Base-by-base conservation (phyloP, 2,888 invertebrate genomes). In the Actias luna region DNA sequence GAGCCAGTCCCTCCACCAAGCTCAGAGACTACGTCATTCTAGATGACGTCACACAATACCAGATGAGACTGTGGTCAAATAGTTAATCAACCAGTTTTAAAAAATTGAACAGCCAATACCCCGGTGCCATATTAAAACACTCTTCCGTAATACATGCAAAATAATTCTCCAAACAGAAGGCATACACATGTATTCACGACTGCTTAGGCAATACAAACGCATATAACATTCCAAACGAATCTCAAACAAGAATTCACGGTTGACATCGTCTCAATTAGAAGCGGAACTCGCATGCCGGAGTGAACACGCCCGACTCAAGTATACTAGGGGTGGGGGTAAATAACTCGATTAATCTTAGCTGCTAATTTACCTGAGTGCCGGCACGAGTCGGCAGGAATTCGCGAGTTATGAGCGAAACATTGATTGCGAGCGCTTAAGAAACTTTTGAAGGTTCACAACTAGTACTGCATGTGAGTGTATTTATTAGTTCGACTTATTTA, bases 351-450 rank as follows among this genome's bases (percentile, higher is more conserved):
- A 60, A 60, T 50, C 5, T 36, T 22, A 36, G 46, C 60, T 64
- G 61, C 65, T 70, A 65, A 68, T 71, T 72, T 73, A 69, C 70
- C 66, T 67, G 65, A 33, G 22, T 59, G 25, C 46, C 46, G 46
- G 46, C 22, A 50, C 46, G 46, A 50, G 12, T 50, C 46, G 46
- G 46, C 46, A 22, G 46, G 46, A 50, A 50, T 50, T 50, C 25
- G 12, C 46, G 46, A 25, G 46, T 50, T 50, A 50, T 22, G 59
- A 62, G 58, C 67, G 66, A 65, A 65, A 64, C 67, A 62, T 58
- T 74, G 69, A 75, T 75, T 70, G 69, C 69, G 64, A 63, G 65
- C 64, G 46, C 12, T 31, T 29, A 70, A 75, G 73, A 69, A 74
- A 64, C 69, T 64, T 65, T 65, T 72, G 60, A 72, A 58, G 62